These are phyloP conservation scores for Sinopyrophorus schimmeli DNA, from an alignment of 2,888 invertebrate species.

Conservation along the genomic window DNA sequence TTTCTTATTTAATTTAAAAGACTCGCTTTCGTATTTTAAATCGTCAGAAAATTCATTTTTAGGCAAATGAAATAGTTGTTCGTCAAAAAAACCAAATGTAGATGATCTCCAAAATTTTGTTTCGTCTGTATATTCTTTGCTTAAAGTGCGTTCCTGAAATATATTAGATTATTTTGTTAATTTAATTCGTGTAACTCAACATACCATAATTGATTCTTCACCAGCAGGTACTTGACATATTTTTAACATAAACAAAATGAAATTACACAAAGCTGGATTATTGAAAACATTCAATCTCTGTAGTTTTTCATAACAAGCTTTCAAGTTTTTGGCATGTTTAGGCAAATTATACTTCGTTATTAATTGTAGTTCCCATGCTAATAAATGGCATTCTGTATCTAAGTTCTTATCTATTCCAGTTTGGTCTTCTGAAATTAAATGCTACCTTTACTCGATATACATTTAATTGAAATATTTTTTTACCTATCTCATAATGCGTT, in stretches of 20 bases:
- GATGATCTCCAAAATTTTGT: not conserved
- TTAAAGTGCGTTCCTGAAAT: constrained; percentile 9
- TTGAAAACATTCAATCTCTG: constrained; percentile 28
- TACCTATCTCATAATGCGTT: not conserved
- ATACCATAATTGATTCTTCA: constrained; percentile 24
- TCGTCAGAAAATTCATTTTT: not conserved
- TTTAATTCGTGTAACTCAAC: not conserved
- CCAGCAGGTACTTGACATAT: constrained; percentile 27
- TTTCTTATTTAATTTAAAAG: constrained; percentile 10
- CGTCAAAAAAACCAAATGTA: constrained; percentile 17
- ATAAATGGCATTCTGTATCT: constrained; percentile 46
- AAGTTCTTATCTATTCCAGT: constrained; percentile 40
- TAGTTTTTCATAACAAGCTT: constrained; percentile 37
- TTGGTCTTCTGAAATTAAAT: constrained; percentile 7
- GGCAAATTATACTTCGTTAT: constrained; percentile 41
- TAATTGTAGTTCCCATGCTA: constrained; percentile 49
- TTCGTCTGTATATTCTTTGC: constrained; percentile 2
- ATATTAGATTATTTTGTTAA: no score
- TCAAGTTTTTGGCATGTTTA: constrained; percentile 42
- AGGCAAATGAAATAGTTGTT: constrained; percentile 16
- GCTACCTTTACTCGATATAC: no score
- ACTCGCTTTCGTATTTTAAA: not conserved
- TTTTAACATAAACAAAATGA: constrained; percentile 34
- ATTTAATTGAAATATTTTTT: no score
- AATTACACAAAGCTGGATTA: constrained; percentile 22